Conservation (phyloP, 2,888 invertebrate genomes). For the Subacronicta megacephala region DNA sequence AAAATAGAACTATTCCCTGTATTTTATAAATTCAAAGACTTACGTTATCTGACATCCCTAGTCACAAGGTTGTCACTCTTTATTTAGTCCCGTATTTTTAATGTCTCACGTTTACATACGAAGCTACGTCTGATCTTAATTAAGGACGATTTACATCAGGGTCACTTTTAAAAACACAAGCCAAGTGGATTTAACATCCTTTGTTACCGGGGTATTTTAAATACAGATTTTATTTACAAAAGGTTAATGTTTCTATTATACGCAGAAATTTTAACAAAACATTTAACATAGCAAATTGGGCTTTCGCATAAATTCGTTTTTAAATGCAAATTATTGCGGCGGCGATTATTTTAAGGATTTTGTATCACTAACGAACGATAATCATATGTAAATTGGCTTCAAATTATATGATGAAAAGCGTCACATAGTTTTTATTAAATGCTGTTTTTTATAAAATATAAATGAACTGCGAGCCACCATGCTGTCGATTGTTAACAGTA, state of each 20-base stretch:
- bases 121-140: conserved; percentile 51
- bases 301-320: conserved; percentile 14
- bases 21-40: not conserved
- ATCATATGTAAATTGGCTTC: conserved; percentile 18
- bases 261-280: conserved; percentile 8
- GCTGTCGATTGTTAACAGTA: no score
- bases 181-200: conserved; percentile 37
- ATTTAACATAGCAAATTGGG: conserved; percentile 30
- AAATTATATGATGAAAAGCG: conserved; percentile 10
- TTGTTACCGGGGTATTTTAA: conserved; percentile 34
- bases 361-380: not conserved
- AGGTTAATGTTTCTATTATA: conserved; percentile 35
- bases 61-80: conserved; percentile 26
- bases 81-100: conserved; percentile 43
- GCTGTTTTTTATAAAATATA: not conserved
- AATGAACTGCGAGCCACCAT: no score
- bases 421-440: not conserved
- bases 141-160: conserved; percentile 49
- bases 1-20: not conserved
- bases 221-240: conserved; percentile 23
- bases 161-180: conserved; percentile 43
- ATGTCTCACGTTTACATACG: conserved; percentile 46
- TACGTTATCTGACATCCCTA: conserved; percentile 14
- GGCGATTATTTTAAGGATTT: conserved; percentile 9
- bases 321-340: conserved; percentile 22